Base-by-base conservation (phyloP, 2,797 vertebrate species). In the Potorous gilbertii region DNA sequence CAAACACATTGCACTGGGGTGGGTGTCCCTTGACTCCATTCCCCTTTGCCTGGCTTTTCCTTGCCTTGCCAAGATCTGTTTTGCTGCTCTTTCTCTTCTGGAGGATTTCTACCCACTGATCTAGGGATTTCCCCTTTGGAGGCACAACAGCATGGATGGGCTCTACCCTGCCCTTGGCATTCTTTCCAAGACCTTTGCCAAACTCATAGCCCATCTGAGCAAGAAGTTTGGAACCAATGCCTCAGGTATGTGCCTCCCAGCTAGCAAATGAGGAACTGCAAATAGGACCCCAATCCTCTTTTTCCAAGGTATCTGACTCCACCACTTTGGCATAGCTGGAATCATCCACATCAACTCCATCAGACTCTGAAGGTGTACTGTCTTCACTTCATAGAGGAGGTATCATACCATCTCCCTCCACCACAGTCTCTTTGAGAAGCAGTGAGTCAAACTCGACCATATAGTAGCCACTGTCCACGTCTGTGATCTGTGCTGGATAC, bases 211-310 rank as follows among this genome's bases (percentile, higher is more conserved):
- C 99, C 99, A 99, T 99, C 98, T 98, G 99, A 92, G 99, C 97
- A 54, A 99, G 99, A 16, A 99, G 99, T 93, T 99, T 99, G 97
- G 99, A 99, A 96, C 99, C 99, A 0, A 99, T 99, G 54, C 99
- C 99, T 62, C 99, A 99, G 0, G 99, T 99, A 50, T 99, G 99
- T 0, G 99, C 99, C 98, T 99, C 99, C 99, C 99, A 99, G 98
- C 99, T 99, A 0, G 98, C 99, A 0, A 99, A 99, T 34, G 98
- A 96, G 1, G 98, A 98, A 54, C 98, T 98, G 98, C 98, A 99
- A 0, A 98, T 94, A 0, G 95, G 96, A 4, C 92, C 94, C 81
- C 97, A 96, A 1, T 98, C 97, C 55, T 98, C 99, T 0, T 90
- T 98, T 90, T 96, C 97, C 3, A 92, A 57, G 5, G 96, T 92